Conservation (phyloP, 2,113 vertebrate genomes). For the Tragelaphus strepsiceros region DNA sequence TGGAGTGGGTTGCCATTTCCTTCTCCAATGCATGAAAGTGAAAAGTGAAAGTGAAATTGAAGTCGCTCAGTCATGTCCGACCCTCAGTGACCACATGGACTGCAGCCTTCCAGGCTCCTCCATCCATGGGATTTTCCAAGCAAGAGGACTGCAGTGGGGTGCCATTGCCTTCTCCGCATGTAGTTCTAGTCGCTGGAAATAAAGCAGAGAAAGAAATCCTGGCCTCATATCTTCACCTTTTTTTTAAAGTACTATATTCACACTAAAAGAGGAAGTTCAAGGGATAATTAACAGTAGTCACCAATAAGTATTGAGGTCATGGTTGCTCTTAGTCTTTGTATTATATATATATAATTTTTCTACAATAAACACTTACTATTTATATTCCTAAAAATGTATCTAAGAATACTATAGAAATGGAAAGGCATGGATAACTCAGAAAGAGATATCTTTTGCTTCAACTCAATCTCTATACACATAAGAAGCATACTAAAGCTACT, state of each 20-base stretch:
- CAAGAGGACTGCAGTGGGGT: too few relatives aligned
- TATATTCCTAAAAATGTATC: not conserved
- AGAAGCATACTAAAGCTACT: not conserved
- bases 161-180: too few relatives aligned
- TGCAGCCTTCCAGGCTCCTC: too few relatives aligned
- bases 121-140: too few relatives aligned
- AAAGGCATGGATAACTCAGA: not conserved
- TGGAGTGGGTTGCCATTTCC: too few relatives aligned
- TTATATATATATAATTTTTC: not conserved
- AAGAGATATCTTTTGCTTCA: not conserved
- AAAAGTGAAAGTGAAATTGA: too few relatives aligned
- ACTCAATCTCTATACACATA: not conserved
- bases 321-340: not conserved
- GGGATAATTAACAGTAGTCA: not conserved
- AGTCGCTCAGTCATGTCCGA: too few relatives aligned
- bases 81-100: too few relatives aligned
- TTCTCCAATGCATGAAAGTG: too few relatives aligned
- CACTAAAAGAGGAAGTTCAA: not conserved
- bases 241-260: not conserved
- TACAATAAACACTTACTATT: not conserved
- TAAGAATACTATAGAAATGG: not conserved
- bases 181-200: not conserved
- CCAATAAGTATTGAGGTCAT: not conserved
- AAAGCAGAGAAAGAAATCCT: not conserved
- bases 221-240: not conserved